A percentile compares a stretch with the other conserved stretches of the same genome.
phyloP scores from a whole-genome alignment of 2,113 vertebrate genomes.

The Podarcis raffonei region DNA sequence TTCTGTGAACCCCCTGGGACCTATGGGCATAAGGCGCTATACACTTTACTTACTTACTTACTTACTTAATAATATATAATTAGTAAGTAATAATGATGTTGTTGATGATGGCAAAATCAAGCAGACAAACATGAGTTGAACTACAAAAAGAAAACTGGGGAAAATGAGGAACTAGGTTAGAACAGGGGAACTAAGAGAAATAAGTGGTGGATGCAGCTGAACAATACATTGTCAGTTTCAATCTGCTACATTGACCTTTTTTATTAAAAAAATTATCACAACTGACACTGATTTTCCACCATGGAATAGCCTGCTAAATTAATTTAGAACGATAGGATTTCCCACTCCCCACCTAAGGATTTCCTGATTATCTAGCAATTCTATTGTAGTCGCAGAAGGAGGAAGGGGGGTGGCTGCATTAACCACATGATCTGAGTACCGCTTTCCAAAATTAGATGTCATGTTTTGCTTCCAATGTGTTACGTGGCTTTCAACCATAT shows the following conservation, averaged over 20 bases:
- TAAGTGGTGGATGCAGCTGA: background rate
- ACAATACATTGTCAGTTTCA: background rate
- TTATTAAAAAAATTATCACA: background rate
- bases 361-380: slow-evolving; percentile 48
- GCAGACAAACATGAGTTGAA: background rate
- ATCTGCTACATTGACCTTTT: background rate
- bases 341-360: slow-evolving; percentile 36
- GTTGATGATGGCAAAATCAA: background rate
- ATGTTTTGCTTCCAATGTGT: background rate
- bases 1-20: no score
- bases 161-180: background rate
- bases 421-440: background rate
- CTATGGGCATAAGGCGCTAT: no score
- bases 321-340: slow-evolving; percentile 46
- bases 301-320: slow-evolving; percentile 37
- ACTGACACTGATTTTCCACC: slow-evolving; percentile 10
- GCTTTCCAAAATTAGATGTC: slow-evolving; percentile 32
- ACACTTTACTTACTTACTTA: no score
- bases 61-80: no score
- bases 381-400: slow-evolving; percentile 36
- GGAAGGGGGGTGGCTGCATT: slow-evolving; percentile 2
- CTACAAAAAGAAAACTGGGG: background rate
- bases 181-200: background rate
- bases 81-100: no score
- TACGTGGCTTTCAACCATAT: background rate